These are phyloP conservation scores for Torymus tubicola DNA, from an alignment of 2,888 invertebrate species.

Conservation along the genomic window DNA sequence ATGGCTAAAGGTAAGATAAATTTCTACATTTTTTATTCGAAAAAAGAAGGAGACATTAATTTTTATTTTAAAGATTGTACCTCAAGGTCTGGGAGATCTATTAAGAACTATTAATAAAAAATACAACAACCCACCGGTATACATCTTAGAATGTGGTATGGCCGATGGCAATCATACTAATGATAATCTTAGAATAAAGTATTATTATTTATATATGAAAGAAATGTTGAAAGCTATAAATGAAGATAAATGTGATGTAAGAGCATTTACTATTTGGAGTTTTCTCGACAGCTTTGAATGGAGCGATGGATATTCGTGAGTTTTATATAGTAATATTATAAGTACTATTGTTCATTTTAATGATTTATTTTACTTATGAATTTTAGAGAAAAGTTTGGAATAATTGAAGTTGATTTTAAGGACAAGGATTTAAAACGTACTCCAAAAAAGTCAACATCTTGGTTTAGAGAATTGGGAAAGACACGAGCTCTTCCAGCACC, in stretches of 20 bases:
- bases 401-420: conserved; percentile 83
- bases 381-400: conserved; percentile 78
- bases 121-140: conserved; percentile 72
- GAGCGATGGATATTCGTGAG: conserved; percentile 79
- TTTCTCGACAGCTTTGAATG: conserved; percentile 84
- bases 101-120: conserved; percentile 73
- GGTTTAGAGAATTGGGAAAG: conserved; percentile 69
- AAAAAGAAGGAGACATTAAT: too few relatives aligned
- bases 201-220: conserved; percentile 75
- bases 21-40: too few relatives aligned
- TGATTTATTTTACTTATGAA: not conserved
- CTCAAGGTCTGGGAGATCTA: conserved; percentile 75
- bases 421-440: conserved; percentile 80
- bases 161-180: conserved; percentile 63
- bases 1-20: conserved; percentile 37
- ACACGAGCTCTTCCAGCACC: too few relatives aligned
- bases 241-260: conserved; percentile 76
- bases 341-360: too few relatives aligned
- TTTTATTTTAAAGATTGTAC: conserved; percentile 68
- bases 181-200: conserved; percentile 65
- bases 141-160: conserved; percentile 75
- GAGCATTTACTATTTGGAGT: conserved; percentile 81
- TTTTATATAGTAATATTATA: not conserved
- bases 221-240: conserved; percentile 77
- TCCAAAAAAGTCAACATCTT: conserved; percentile 81